Evolutionary conservation across 2,888 invertebrate species (phyloP).

Genomic region (Euplagia quadripunctaria): DNA sequence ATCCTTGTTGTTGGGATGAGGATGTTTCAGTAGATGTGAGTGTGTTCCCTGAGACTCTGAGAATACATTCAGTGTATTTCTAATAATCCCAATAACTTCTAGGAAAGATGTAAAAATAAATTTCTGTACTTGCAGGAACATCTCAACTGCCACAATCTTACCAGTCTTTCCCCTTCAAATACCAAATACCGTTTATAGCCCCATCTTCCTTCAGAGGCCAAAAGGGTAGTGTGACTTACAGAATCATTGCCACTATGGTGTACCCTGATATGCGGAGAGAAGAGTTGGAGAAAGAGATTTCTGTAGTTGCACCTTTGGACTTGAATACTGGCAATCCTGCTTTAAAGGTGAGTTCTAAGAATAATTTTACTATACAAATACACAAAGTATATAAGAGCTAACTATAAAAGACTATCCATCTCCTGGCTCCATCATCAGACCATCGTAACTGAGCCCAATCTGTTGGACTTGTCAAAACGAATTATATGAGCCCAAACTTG

Average conservation of each 20-base stretch:
- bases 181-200: slow-evolving; percentile 63
- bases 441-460: too few relatives aligned
- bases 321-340: slow-evolving; percentile 61
- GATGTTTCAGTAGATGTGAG: too few relatives aligned
- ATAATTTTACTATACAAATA: not conserved
- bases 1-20: too few relatives aligned
- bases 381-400: too few relatives aligned
- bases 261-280: slow-evolving; percentile 48
- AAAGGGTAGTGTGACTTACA: slow-evolving; percentile 62
- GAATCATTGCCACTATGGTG: slow-evolving; percentile 59
- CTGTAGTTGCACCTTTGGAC: slow-evolving; percentile 70
- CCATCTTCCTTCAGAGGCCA: slow-evolving; percentile 69
- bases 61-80: too few relatives aligned
- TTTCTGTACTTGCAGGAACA: slow-evolving; percentile 50
- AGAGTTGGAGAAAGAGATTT: slow-evolving; percentile 55
- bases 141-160: slow-evolving; percentile 55
- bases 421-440: too few relatives aligned
- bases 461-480: too few relatives aligned
- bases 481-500: too few relatives aligned
- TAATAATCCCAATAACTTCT: too few relatives aligned
- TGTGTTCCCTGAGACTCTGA: too few relatives aligned
- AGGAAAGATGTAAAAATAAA: too few relatives aligned
- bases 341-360: slow-evolving; percentile 52
- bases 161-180: slow-evolving; percentile 66
- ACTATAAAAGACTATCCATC: too few relatives aligned